Conservation (phyloP, 92 coral and sea anemone genomes). For the Epizoanthus scotinus region DNA sequence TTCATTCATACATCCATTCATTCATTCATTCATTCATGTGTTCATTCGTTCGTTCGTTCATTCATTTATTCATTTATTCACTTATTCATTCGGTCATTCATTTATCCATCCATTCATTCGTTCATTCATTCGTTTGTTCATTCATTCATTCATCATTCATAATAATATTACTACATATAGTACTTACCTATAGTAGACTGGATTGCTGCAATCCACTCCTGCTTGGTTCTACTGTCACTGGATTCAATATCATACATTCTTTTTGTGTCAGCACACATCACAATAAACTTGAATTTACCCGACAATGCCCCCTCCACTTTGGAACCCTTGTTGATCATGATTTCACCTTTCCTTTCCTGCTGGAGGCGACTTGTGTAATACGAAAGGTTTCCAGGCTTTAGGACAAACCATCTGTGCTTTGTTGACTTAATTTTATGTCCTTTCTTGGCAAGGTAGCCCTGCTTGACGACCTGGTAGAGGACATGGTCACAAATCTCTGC, state of each 20-base stretch:
- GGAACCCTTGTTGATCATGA: constrained; percentile 64
- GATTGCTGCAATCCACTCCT: constrained; percentile 89
- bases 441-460: constrained; percentile 89
- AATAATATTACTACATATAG: background rate
- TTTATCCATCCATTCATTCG: too few relatives aligned
- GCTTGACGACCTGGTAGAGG: constrained; percentile 74
- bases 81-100: too few relatives aligned
- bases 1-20: too few relatives aligned
- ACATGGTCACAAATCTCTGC: constrained; percentile 85
- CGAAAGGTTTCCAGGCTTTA: constrained; percentile 78
- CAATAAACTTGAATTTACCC: constrained; percentile 73
- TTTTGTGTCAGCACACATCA: constrained; percentile 75
- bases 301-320: constrained; percentile 69
- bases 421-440: constrained; percentile 87
- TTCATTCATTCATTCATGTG: too few relatives aligned
- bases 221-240: constrained; percentile 85
- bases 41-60: too few relatives aligned
- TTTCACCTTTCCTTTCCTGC: constrained; percentile 85
- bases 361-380: constrained; percentile 73
- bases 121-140: background rate
- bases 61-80: too few relatives aligned
- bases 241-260: constrained; percentile 80
- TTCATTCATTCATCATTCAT: background rate
- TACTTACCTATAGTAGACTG: constrained; percentile 87
- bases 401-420: constrained; percentile 90